A percentile compares a stretch with the other conserved stretches of the same genome.
Conservation (phyloP, 1,140 invertebrate genomes). For the Magallana ariakensis region DNA sequence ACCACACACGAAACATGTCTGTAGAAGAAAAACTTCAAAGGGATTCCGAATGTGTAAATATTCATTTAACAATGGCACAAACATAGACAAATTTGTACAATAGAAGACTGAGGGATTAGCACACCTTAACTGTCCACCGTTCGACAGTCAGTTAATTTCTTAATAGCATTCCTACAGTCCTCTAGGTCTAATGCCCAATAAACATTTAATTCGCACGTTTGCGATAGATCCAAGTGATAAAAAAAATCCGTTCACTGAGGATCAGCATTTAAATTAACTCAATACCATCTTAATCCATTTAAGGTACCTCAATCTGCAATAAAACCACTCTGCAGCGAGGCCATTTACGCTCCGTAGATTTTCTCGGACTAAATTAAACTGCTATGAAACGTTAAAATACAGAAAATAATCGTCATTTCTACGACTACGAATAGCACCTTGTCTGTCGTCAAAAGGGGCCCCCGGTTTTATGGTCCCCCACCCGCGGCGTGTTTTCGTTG, state of each 20-base stretch:
- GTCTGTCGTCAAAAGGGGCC: not conserved
- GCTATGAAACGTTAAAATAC: conserved; percentile 24
- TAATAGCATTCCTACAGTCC: not conserved
- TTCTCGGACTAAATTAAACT: conserved; percentile 35
- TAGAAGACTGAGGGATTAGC: conserved; percentile 9
- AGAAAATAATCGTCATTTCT: conserved; percentile 29
- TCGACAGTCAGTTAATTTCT: conserved; percentile 19
- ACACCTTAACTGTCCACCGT: not conserved
- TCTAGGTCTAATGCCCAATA: not conserved
- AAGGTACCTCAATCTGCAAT: conserved; percentile 36
- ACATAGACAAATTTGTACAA: not conserved
- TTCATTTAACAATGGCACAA: not conserved
- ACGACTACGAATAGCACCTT: not conserved
- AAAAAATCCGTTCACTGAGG: conserved; percentile 2
- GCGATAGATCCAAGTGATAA: conserved; percentile 2
- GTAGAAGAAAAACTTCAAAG: not conserved
- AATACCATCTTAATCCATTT: conserved; percentile 32
- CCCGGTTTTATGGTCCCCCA: conserved; percentile 13
- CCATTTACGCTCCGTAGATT: not conserved
- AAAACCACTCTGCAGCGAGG: conserved; percentile 29
- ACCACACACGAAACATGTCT: not conserved
- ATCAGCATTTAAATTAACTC: conserved; percentile 35
- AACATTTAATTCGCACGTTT: conserved; percentile 27
- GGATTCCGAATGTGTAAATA: not conserved
- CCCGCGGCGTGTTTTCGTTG: not conserved